A percentile compares a stretch with the other conserved stretches of the same genome.
These are phyloP conservation scores for Drosophila erecta DNA, from an alignment of 1,140 invertebrate species.

Conservation along the genomic window DNA sequence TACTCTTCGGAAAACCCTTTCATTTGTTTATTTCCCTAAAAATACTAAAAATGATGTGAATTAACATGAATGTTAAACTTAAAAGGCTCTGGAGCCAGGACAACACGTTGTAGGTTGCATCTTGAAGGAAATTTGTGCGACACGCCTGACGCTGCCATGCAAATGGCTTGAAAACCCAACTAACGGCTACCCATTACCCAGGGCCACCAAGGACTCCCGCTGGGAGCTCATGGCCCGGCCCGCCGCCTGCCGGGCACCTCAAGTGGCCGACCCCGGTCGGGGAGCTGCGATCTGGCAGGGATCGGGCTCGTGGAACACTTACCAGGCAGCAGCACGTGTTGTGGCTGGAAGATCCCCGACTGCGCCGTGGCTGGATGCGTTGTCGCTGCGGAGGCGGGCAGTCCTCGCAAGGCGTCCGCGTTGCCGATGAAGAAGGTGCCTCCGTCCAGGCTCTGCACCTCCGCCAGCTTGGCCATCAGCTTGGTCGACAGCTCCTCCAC, in stretches of 20 bases:
- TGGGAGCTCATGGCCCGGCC: background rate
- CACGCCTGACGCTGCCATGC: background rate
- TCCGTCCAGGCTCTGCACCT: slow-evolving; percentile 81
- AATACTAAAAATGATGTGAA: too few relatives aligned
- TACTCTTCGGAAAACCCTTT: too few relatives aligned
- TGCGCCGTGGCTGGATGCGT: slow-evolving; percentile 41
- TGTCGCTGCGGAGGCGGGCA: slow-evolving; percentile 43
- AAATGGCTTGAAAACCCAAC: background rate
- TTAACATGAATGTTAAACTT: too few relatives aligned
- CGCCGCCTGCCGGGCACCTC: slow-evolving; percentile 26
- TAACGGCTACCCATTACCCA: background rate
- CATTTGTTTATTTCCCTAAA: too few relatives aligned
- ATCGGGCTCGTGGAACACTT: slow-evolving; percentile 41
- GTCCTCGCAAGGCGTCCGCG: slow-evolving; percentile 69
- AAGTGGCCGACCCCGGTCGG: slow-evolving; percentile 37
- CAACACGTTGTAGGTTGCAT: too few relatives aligned
- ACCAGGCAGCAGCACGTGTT: slow-evolving; percentile 83
- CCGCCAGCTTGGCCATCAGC: slow-evolving; percentile 85
- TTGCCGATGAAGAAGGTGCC: slow-evolving; percentile 84
- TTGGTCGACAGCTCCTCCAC: slow-evolving; percentile 85
- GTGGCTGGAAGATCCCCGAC: slow-evolving; percentile 78
- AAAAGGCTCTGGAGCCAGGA: too few relatives aligned
- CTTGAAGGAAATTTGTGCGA: too few relatives aligned
- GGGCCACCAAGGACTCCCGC: background rate
- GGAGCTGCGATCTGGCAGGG: background rate